phyloP scores from a whole-genome alignment of 92 coral and sea anemone species.

The Umimayanthus kanabou region DNA sequence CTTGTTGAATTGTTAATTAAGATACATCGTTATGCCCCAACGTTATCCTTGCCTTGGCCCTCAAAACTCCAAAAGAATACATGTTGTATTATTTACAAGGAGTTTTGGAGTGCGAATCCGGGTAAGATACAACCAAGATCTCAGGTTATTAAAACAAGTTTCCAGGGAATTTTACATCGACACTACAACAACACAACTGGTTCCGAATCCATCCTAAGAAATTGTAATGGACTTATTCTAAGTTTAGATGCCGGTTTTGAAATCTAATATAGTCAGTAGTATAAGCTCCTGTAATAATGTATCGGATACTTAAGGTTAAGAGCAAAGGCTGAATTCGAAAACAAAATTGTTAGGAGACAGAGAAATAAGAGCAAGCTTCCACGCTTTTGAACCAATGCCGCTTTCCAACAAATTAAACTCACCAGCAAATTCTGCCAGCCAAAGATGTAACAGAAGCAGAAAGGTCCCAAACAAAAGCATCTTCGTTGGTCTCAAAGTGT shows the following conservation, averaged over 20 bases:
- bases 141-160: background rate
- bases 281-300: too few relatives aligned
- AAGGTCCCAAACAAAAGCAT: slow-evolving; percentile 24
- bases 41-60: background rate
- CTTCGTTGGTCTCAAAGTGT: slow-evolving; percentile 13
- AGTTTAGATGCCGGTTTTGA: background rate
- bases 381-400: background rate
- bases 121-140: too few relatives aligned
- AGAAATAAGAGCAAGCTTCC: background rate
- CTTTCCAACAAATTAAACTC: background rate
- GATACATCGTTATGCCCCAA: too few relatives aligned
- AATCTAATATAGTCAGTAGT: too few relatives aligned
- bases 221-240: background rate
- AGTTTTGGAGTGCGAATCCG: background rate
- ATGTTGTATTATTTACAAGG: too few relatives aligned
- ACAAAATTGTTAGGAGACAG: background rate
- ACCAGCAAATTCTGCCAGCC: slow-evolving; percentile 21
- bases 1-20: too few relatives aligned
- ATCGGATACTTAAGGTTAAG: background rate
- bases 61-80: too few relatives aligned
- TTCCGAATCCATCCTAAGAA: background rate
- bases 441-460: slow-evolving; percentile 16
- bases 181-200: background rate
- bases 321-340: background rate
- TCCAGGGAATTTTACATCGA: background rate